Base-by-base conservation (phyloP, 2,113 vertebrate species). In the Melanerpes aurifrons region DNA sequence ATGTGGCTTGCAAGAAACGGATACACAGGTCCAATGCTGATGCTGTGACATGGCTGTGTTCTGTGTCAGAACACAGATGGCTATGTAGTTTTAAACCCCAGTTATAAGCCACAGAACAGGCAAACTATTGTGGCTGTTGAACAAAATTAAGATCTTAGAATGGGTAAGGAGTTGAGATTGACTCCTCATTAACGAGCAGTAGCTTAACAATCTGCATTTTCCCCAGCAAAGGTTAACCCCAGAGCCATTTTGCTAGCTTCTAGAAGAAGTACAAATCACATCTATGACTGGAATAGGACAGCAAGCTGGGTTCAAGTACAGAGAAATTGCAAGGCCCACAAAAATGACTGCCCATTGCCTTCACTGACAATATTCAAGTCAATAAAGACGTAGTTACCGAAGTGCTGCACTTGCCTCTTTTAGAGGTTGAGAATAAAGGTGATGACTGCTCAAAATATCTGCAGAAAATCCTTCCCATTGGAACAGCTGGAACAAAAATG, bases 391-490 rank as follows among this genome's bases (percentile, higher is more conserved):
- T 2, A 29, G 35, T 56, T 68, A 79, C 10, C 78, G 82, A 87
- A 89, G 76, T 37, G 28, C 64, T 74, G 68, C 25, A 47, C 6
- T 76, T 62, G 28, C 29, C 26, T 72, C 61, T 74, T 84, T 72
- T 17, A 86, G 69, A 91, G 84, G 84, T 63, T 77, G 89, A 35
- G 73, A 86, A 81, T 66, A 73, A 85, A 92, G 48, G 8, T 22
- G n/a, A 76, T 53, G 21, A 63, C 37, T 85, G 35, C 68, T 76
- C 57, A 24, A 85, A 87, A 17, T 35, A 37, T 19, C 54, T 48
- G 62, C 64, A 91, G 69, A 88, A 85, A 95, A 82, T 70, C 67
- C 40, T 87, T 89, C 63, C 83, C 82, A 29, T 37, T 79, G 63
- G 3, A 22, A 25, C 26, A 48, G 58, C 86, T 92, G 62, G 59